Evolutionary conservation across 2,888 invertebrate species (phyloP), one percentile per base, ranked within the genome.

Genomic region (Panopea generosa): DNA sequence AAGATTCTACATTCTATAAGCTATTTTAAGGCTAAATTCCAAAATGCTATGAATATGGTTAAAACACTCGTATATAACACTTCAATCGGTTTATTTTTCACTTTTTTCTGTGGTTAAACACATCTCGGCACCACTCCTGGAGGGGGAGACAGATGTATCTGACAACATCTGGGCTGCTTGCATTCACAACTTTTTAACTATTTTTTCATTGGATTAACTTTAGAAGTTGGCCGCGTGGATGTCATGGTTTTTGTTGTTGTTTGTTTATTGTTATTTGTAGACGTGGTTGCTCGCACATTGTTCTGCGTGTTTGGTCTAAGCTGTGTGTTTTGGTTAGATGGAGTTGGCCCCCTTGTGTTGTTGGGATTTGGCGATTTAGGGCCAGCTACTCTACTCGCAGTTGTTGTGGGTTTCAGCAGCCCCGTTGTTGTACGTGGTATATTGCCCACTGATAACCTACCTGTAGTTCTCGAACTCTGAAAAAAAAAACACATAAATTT

Each of bases 301-400:
- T 65, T 56, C 27, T 65, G 65, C 29, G 65, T 49, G 50, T 33
- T 47, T 2, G 67, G 50, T 27, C 57, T 47, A 1, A 18, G 38
- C 20, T 24, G 55, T 14, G 47, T 18, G 26, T 33, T 33, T 27
- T 47, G 57, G 43, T 38, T 59, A 26, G 49, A n/a, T 9, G 56
- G 65, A 2, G 65, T 65, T n/a, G 59, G 60, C 11, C 40, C 60
- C 22, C 55, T 24, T 18, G 47, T 47, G 2, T 53, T 33, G 11
- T 29, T 66, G 1, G 70, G 73, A 53, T 59, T 57, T 16, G 80
- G 80, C 24, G 80, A 80, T 45, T 73, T 73, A 18, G 72, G 22
- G 4, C 68, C 69, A 0, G 47, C 29, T 20, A 24, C 24, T 57
- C 67, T 65, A 16, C 57, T 27, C 52, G 49, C 60, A 18, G 63